Evolutionary conservation across 37 sponge, comb jelly and placozoan genomes (phyloP), one percentile per base, ranked within the genome.

Genomic region (Sycon ciliatum): DNA sequence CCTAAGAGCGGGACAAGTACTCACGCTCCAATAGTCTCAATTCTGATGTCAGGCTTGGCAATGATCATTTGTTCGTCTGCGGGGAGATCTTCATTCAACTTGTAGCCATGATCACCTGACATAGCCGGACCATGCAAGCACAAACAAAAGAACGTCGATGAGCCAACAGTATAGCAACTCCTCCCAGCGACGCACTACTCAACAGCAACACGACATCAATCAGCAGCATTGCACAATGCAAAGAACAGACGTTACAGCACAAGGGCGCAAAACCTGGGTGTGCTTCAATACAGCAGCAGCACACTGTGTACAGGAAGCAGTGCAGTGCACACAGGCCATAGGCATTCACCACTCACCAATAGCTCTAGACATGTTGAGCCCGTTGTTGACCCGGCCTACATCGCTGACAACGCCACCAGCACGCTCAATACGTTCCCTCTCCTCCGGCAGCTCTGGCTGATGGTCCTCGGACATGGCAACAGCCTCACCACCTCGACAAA

Each of bases 11-110:
- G 18, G 13, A 46, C 13, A 46, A 46, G 18, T 46, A 46, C 18
- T 46, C 53, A 46, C n/a, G 53, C 62, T 22, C 13, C 18, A 18
- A 46, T 13, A 46, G 18, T 46, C 13, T 46, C 53, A 4, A 68
- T 73, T 60, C 70, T 40, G 1, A 92, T 39, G 61, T 92, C 93
- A 35, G 93, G 93, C 73, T 82, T 57, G 9, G 93, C 82, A 31
- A 80, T 77, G 2, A 92, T 87, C 88, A 92, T 87, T 72, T 92
- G 93, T 61, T 92, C 85, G 67, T 80, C 83, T 49, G 87, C 80
- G 18, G 82, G 49, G 37, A 87, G 85, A 0, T 68, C 74, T 1
- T 33, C 16, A 49, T 92, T 92, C 65, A 63, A 34, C 57, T 92
- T 92, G 73, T 92, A 92, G 67, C 73, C 75, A 39, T 92, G 93